phyloP scores from a whole-genome alignment of 2,113 vertebrate species.

The Neotragus moschatus region DNA sequence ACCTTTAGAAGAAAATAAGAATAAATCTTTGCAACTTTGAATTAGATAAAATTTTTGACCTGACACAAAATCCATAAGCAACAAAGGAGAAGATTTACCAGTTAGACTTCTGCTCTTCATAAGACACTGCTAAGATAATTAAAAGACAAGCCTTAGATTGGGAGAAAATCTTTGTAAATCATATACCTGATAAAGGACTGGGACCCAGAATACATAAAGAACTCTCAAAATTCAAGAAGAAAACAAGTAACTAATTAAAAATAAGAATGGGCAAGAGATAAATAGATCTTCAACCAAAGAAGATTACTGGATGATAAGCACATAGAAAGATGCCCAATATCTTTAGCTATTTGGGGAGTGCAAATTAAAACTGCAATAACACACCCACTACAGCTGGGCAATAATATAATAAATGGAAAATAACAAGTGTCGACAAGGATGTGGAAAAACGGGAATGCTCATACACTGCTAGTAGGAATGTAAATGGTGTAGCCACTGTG shows the following conservation, averaged over 20 bases:
- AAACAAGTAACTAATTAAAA: neutral
- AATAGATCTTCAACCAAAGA: neutral
- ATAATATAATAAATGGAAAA: neutral
- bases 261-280: neutral
- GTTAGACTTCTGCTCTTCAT: neutral
- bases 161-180: neutral
- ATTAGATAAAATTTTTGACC: slow-evolving; percentile 4
- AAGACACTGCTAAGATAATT: neutral
- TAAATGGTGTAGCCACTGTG: neutral
- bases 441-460: neutral
- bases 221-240: neutral
- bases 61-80: neutral
- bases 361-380: neutral
- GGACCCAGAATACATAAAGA: neutral
- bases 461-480: neutral
- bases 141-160: neutral
- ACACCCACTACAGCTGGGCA: neutral
- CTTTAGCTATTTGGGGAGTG: neutral
- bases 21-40: neutral
- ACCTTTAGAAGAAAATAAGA: neutral
- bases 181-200: neutral
- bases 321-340: neutral
- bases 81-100: neutral
- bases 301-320: neutral
- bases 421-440: neutral